Percentiles rank a stretch among this genome's conserved stretches.
Conservation (phyloP, 2,113 vertebrate genomes). For the Lamprotornis superbus region DNA sequence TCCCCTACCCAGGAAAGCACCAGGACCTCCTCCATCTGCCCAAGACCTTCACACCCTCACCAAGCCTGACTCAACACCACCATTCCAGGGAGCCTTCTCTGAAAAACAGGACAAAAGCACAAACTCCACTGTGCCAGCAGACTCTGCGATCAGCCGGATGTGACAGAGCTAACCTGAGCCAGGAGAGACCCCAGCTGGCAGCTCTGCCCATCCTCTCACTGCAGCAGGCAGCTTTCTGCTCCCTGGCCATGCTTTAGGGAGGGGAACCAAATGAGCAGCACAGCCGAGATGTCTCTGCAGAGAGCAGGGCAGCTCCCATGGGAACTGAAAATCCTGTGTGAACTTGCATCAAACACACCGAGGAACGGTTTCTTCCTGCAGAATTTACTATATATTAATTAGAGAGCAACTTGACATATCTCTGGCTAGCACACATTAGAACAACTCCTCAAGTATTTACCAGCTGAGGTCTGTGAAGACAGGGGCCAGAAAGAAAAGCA, state of each 20-base stretch:
- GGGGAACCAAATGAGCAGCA: background rate
- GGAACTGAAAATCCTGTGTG: background rate
- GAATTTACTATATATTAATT: background rate
- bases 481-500: background rate
- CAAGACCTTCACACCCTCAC: background rate
- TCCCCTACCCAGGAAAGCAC: background rate
- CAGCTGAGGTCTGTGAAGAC: background rate
- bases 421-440: background rate
- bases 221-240: background rate
- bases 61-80: rapidly evolving
- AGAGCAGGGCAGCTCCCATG: background rate
- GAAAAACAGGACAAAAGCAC: background rate
- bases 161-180: background rate
- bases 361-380: background rate
- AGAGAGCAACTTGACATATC: background rate
- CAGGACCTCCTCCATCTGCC: background rate
- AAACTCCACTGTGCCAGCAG: background rate
- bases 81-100: background rate
- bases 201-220: background rate
- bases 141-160: background rate
- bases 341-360: background rate
- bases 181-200: background rate
- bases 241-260: background rate
- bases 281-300: background rate
- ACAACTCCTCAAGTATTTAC: background rate